These are phyloP conservation scores for Lycaon pictus DNA, from an alignment of 2,113 vertebrate genomes.

Conservation along the genomic window DNA sequence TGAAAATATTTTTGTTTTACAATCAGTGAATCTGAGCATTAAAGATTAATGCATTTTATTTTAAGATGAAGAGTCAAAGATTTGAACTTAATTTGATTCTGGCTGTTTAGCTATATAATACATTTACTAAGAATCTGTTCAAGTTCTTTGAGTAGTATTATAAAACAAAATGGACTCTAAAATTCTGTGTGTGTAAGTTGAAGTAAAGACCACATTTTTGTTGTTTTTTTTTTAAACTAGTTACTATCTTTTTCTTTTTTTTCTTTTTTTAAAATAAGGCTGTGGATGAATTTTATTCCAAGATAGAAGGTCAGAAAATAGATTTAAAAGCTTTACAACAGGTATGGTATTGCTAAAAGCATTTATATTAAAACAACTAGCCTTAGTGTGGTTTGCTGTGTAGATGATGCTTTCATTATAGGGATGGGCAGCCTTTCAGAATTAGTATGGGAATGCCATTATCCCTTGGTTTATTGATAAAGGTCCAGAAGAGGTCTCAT, in stretches of 20 bases:
- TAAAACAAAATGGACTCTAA: constrained; percentile 2
- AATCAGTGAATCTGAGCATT: constrained; percentile 20
- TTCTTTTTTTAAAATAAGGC: constrained; percentile 88
- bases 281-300: constrained; percentile 98
- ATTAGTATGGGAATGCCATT: background rate
- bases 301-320: constrained; percentile 98
- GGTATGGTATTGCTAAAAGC: constrained; percentile 80
- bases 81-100: constrained; percentile 49
- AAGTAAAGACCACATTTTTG: background rate
- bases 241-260: constrained; percentile 39
- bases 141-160: constrained; percentile 20
- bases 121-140: background rate
- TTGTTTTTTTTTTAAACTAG: background rate
- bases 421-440: constrained; percentile 10
- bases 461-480: background rate
- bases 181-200: constrained; percentile 52
- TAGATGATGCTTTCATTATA: constrained; percentile 27
- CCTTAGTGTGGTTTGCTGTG: background rate
- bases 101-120: background rate
- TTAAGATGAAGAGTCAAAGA: constrained; percentile 38
- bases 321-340: constrained; percentile 98
- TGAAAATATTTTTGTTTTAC: constrained; percentile 5
- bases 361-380: background rate
- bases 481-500: background rate
- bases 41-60: background rate